Evolutionary conservation across 2,113 vertebrate genomes (phyloP).

Genomic region (Morone chrysops): DNA sequence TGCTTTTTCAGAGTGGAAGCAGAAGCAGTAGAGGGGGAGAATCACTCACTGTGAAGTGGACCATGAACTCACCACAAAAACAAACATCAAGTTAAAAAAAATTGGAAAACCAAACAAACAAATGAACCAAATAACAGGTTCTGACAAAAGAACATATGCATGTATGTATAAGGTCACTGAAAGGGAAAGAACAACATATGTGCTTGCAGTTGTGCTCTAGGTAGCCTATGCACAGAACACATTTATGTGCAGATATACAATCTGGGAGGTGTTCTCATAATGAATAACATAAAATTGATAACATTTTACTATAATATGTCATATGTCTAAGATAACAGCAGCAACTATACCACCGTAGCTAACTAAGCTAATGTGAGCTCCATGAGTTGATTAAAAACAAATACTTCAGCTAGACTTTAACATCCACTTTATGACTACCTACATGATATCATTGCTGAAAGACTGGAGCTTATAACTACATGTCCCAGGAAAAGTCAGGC

Average conservation of each 20-base stretch:
- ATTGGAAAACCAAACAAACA: background rate
- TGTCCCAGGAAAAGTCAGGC: background rate
- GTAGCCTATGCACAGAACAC: background rate
- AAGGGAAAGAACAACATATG: slow-evolving; percentile 9
- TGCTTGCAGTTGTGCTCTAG: background rate
- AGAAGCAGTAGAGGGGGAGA: background rate
- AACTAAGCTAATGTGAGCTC: too few relatives aligned
- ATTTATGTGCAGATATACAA: background rate
- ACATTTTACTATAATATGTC: too few relatives aligned
- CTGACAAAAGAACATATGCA: slow-evolving; percentile 11
- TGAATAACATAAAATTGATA: too few relatives aligned
- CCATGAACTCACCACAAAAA: background rate
- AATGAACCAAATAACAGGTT: slow-evolving; percentile 5
- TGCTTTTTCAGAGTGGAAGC: background rate
- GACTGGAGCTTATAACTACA: background rate
- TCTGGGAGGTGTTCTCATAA: background rate
- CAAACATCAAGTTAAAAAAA: background rate
- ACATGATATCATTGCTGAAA: too few relatives aligned
- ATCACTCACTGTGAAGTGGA: background rate
- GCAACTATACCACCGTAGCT: too few relatives aligned
- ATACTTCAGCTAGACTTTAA: too few relatives aligned
- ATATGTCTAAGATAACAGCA: too few relatives aligned
- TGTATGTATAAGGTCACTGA: background rate
- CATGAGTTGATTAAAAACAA: too few relatives aligned
- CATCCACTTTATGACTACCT: background rate